A percentile compares a stretch with the other conserved stretches of the same genome.
These are phyloP conservation scores for Potamarius usumacintae DNA, from an alignment of 2,113 vertebrate genomes.

Conservation along the genomic window DNA sequence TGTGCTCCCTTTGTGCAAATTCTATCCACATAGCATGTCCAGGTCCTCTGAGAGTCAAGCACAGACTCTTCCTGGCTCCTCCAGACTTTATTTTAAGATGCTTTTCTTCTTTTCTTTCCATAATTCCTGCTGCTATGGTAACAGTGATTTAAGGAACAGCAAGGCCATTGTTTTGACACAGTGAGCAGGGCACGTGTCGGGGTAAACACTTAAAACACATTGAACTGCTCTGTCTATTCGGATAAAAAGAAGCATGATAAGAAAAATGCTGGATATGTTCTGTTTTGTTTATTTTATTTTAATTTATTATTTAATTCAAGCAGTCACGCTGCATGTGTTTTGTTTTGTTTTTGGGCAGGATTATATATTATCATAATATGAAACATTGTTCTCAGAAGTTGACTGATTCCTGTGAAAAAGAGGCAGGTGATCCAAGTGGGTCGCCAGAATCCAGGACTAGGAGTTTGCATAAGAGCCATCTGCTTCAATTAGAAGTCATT, in stretches of 20 bases:
- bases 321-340: background rate
- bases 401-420: slow-evolving; percentile 32
- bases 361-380: slow-evolving; percentile 41
- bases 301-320: slow-evolving; percentile 23
- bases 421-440: slow-evolving; percentile 46
- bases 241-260: slow-evolving; percentile 15
- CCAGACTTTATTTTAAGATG: slow-evolving; percentile 52
- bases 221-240: slow-evolving; percentile 4
- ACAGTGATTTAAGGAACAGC: slow-evolving; percentile 52
- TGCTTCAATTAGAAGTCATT: slow-evolving; percentile 53
- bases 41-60: slow-evolving; percentile 35
- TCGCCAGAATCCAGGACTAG: slow-evolving; percentile 7
- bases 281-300: slow-evolving; percentile 31
- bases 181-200: slow-evolving; percentile 38
- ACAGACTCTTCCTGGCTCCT: slow-evolving; percentile 26
- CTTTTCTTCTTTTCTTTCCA: slow-evolving; percentile 40
- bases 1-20: slow-evolving; percentile 36
- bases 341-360: background rate
- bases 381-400: slow-evolving; percentile 28
- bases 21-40: slow-evolving; percentile 37
- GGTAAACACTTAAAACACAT: slow-evolving; percentile 37
- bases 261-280: slow-evolving; percentile 7
- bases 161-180: slow-evolving; percentile 50
- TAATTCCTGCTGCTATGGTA: slow-evolving; percentile 55
- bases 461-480: slow-evolving; percentile 50